These are phyloP conservation scores for Crotalus adamanteus DNA, from an alignment of 2,797 vertebrate species.

Conservation along the genomic window DNA sequence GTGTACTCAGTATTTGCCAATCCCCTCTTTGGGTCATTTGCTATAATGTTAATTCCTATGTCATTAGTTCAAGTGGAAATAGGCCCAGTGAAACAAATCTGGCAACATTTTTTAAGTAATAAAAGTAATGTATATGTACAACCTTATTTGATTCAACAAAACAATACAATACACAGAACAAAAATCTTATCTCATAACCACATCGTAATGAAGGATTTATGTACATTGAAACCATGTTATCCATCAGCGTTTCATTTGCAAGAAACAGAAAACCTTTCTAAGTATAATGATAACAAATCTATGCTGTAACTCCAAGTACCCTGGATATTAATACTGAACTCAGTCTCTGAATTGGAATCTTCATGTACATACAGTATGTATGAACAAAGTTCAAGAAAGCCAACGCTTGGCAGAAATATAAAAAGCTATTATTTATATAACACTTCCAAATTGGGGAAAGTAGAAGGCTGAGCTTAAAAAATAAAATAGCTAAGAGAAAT, in stretches of 20 bases:
- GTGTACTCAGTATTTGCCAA: neutral
- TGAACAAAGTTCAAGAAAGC: too few relatives aligned
- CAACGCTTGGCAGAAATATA: neutral
- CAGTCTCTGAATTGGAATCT: neutral
- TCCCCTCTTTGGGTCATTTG: neutral
- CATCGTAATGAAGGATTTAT: slow-evolving; percentile 26
- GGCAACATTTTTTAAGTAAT: slow-evolving; percentile 39
- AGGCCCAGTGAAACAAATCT: slow-evolving; percentile 7
- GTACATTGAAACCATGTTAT: slow-evolving; percentile 19
- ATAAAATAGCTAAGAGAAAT: too few relatives aligned
- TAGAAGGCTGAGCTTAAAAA: too few relatives aligned
- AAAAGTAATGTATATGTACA: slow-evolving; percentile 33
- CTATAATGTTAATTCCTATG: neutral
- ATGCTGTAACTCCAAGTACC: neutral
- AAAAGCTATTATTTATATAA: neutral
- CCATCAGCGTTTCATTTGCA: slow-evolving; percentile 36
- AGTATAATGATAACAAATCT: neutral
- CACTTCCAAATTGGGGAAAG: too few relatives aligned
- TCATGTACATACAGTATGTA: neutral
- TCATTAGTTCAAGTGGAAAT: neutral
- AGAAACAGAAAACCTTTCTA: neutral
- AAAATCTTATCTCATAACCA: slow-evolving; percentile 41
- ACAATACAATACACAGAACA: slow-evolving; percentile 28
- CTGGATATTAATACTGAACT: neutral
- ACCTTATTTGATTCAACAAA: slow-evolving; percentile 45